Evolutionary conservation across 2,888 invertebrate genomes (phyloP).

Genomic region (Reticulitermes lucifugus): DNA sequence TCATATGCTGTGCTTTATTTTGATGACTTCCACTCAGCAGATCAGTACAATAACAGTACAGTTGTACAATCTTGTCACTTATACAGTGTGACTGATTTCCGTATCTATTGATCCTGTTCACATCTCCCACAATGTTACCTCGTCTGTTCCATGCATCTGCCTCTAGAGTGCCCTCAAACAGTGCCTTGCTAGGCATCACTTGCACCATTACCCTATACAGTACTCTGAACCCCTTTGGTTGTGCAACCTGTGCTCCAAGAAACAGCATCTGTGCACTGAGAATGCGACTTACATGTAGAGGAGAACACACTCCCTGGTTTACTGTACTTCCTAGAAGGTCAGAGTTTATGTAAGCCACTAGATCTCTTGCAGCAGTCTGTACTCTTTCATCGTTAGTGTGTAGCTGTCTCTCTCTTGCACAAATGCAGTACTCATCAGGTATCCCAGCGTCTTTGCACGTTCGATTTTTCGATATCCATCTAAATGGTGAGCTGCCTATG

Average conservation of each 20-base stretch:
- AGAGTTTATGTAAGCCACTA: slow-evolving; percentile 18
- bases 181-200: slow-evolving; percentile 27
- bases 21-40: background rate
- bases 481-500: slow-evolving; percentile 31
- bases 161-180: slow-evolving; percentile 44
- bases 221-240: slow-evolving; percentile 24
- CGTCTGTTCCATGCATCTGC: slow-evolving; percentile 15
- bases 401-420: slow-evolving; percentile 9
- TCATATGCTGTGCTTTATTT: background rate
- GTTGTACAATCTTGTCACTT: slow-evolving; percentile 30
- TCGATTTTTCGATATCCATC: slow-evolving; percentile 24
- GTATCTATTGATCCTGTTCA: slow-evolving; percentile 36
- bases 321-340: background rate
- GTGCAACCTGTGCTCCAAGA: background rate
- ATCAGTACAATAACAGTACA: slow-evolving; percentile 48
- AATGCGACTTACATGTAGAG: background rate
- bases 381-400: background rate
- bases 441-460: slow-evolving; percentile 34
- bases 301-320: slow-evolving; percentile 7
- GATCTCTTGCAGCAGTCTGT: background rate
- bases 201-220: slow-evolving; percentile 32
- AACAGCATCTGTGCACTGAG: slow-evolving; percentile 30
- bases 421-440: slow-evolving; percentile 32
- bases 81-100: slow-evolving; percentile 41
- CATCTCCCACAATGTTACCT: slow-evolving; percentile 32